Base-by-base conservation (phyloP, 2,797 vertebrate genomes). In the Acanthurus lineatus region DNA sequence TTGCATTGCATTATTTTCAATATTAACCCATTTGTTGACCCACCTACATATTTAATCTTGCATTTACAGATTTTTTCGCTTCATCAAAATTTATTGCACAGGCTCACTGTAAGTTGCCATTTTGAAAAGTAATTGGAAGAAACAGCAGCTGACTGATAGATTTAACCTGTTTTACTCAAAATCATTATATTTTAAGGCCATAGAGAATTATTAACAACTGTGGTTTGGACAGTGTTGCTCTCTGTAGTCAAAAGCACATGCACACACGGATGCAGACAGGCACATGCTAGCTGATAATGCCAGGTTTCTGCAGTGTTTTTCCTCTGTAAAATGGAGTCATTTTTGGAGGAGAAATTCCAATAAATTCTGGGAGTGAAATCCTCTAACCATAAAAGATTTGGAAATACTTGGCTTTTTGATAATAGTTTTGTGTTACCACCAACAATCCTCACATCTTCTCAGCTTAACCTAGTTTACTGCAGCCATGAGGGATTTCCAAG, bases 161-260 rank as follows among this genome's bases (percentile, higher is more conserved):
- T 54, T 56, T 20, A 20, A 6, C 25, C 10, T 61, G 56, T 68
- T 66, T 81, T 68, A 38, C 53, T n/a, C 20, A 38, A 69, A n/a
- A 49, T 74, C 49, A 69, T n/a, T 25, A 48, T 17, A 66, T 67
- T 70, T 79, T 44, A 73, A 51, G 45, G 54, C 54, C 22, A 25
- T 53, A 17, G 20, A 28, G 32, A 15, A 67, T 59, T 73, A 66
- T 44, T 42, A 40, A 49, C n/a, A 53, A 20, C n/a, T 57, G 49
- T n/a, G 53, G 32, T 70, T 64, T 64, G 54, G 65, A 78, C 72
- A 73, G 52, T 71, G 68, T 65, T 48, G 32, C 60, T 74, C 76
- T 80, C 58, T 66, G 48, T 54, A 22, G 57, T 52, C 4, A 22
- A 11, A 14, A 69, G 22, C 9, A 62, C 25, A 59, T 1, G 16